Base-by-base conservation (phyloP, 2,113 vertebrate species). In the Scolopax mira region DNA sequence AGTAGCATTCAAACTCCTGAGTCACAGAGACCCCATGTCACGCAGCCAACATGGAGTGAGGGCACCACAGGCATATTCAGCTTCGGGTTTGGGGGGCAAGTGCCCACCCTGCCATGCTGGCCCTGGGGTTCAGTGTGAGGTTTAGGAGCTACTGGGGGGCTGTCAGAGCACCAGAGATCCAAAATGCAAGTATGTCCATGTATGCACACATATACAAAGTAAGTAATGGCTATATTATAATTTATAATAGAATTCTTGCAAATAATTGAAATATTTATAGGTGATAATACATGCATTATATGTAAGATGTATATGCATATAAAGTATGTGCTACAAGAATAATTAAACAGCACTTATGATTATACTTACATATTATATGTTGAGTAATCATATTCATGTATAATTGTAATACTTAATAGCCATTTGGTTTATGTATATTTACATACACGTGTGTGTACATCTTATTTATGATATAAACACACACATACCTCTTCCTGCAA, bases 41-140 rank as follows among this genome's bases (percentile, higher is more conserved):
- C 2, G 2, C 42, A 64, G 41, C 35, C 4, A 3, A 24, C 18
- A 3, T 21, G 23, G 39, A 48, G 41, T 2, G 1, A 55, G 18
- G 10, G 18, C 35, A 37, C 37, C 30, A 7, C 8, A 4, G 33
- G 21, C 0, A 1, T 1, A 1, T 30, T 18, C 37, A 33, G 57
- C 2, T 0, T 24, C 28, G 42, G 46, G 31, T 39, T 9, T 0
- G 4, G n/a, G 61, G 48, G 28, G 5, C 58, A 11, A 61, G 8
- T 2, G 8, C 33, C 25, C 22, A 13, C 58, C 35, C 67, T 23
- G 35, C 46, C 31, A 35, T 4, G 4, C 1, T 65, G 44, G 44
- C 55, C 35, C 57, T 66, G 35, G 54, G 16, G 17, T 48, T 49
- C 10, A 0, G 10, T 8, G 7, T 1, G 1, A 62, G 27, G 8